Evolutionary conservation across 2,797 vertebrate species (phyloP).

Genomic region (Cryptoblepharus egeriae): DNA sequence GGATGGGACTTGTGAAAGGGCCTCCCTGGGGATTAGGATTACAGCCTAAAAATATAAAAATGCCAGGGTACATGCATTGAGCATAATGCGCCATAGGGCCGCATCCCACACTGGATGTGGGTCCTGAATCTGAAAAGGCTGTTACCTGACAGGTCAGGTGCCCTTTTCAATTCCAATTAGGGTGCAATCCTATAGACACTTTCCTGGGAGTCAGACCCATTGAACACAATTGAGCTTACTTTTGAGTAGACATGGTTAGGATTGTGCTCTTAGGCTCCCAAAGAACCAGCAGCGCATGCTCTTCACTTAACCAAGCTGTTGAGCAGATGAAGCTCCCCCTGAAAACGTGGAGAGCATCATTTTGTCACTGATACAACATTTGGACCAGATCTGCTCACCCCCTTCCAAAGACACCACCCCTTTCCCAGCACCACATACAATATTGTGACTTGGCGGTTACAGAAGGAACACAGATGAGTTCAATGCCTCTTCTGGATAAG

Average conservation of each 20-base stretch:
- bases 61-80: no score
- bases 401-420: constrained; percentile 46
- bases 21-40: no score
- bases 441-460: constrained; percentile 58
- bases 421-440: background rate
- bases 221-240: no score
- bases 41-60: no score
- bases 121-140: background rate
- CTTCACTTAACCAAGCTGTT: constrained; percentile 75
- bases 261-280: no score
- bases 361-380: constrained; percentile 37
- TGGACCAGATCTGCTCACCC: background rate
- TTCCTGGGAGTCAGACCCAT: no score
- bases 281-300: constrained; percentile 68
- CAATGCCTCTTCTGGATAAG: constrained; percentile 65
- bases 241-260: no score
- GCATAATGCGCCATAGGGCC: no score
- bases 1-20: no score
- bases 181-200: no score
- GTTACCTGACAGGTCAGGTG: background rate
- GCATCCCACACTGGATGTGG: background rate
- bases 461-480: constrained; percentile 60
- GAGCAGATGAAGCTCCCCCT: constrained; percentile 68
- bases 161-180: constrained; percentile 13
- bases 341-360: constrained; percentile 60